These are phyloP conservation scores for Pollenia griseotomentosa DNA, from an alignment of 2,888 invertebrate species.

Conservation along the genomic window DNA sequence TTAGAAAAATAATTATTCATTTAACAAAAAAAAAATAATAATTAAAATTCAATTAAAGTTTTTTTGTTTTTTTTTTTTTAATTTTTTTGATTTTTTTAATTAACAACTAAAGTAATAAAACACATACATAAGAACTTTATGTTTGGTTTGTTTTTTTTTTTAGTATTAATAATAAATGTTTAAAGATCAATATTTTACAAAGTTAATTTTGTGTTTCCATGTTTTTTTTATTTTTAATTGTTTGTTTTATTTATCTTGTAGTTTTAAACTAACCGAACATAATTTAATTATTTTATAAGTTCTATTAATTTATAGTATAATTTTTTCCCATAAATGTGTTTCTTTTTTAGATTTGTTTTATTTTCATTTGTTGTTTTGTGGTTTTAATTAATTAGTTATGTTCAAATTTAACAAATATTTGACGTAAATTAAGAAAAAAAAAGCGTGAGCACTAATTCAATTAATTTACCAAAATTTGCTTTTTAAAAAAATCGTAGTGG, in stretches of 20 bases:
- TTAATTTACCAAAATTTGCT: too few species aligned
- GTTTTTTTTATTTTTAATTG: neutral
- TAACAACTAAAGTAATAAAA: constrained; percentile 17
- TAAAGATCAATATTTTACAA: constrained; percentile 66
- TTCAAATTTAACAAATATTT: too few species aligned
- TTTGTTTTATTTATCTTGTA: neutral
- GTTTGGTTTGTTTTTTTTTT: neutral
- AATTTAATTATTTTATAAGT: constrained; percentile 9
- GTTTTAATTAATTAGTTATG: neutral
- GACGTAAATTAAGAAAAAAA: too few species aligned
- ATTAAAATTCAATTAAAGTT: constrained; percentile 29
- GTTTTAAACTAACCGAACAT: constrained; percentile 37
- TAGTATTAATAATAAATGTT: constrained; percentile 30
- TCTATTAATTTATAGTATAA: constrained; percentile 23
- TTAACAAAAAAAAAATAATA: constrained; percentile 45
- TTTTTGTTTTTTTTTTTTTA: neutral
- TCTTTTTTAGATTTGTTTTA: constrained; percentile 24
- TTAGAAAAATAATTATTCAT: constrained; percentile 41
- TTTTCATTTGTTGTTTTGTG: neutral
- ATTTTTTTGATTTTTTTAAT: constrained; percentile 14
- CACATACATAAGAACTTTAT: constrained; percentile 6
- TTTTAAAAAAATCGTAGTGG: too few species aligned
- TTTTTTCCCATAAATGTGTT: neutral
- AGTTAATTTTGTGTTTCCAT: constrained; percentile 21
- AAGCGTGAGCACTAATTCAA: too few species aligned